Evolutionary conservation across 2,113 vertebrate species (phyloP), one percentile per base, ranked within the genome.

Genomic region (Muntiacus reevesi): DNA sequence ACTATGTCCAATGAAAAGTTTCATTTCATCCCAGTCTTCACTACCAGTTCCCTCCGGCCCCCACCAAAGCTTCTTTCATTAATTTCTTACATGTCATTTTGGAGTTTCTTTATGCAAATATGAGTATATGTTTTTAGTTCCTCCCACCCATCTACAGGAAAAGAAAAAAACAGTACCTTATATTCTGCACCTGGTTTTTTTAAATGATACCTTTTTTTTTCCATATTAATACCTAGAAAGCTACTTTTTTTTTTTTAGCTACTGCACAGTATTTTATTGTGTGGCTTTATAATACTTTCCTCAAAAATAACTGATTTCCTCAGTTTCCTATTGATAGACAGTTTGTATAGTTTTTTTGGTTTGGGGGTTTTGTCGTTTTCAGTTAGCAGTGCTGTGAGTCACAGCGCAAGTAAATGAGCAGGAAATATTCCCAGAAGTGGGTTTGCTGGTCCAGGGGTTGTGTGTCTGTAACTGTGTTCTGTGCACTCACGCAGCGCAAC

Each of bases 71-170:
- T 7, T 71, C 71, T 91, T 27, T 23, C 30, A 3, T n/a, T 85
- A 11, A 17, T 84, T 71, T 59, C 45, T 88, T 30, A 27, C 3
- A 1, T 57, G 43, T 83, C 45, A 2, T 92, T 45, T 54, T 82
- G 36, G 10, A 83, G 40, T 57, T 64, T 87, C 59, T 27, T 93
- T 21, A 64, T 36, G 57, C 86, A 96, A 89, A 86, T 30, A 25
- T 7, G 52, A 52, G 16, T 30, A 15, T 40, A 2, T 59, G 15
- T 84, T 64, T 47, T 79, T 62, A 54, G 28, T 50, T 43, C 50
- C 47, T 71, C 23, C 55, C 10, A 6, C 33, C 40, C 4, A 52
- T 91, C 71, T n/a, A 60, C 19, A 55, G 45, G 43, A 55, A 40
- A 43, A 62, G 36, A 67, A 67, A n/a, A 33, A 45, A 50, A 9